Evolutionary conservation across 2,797 vertebrate genomes (phyloP), one percentile per base, ranked within the genome.

Genomic region (Psittacula echo): DNA sequence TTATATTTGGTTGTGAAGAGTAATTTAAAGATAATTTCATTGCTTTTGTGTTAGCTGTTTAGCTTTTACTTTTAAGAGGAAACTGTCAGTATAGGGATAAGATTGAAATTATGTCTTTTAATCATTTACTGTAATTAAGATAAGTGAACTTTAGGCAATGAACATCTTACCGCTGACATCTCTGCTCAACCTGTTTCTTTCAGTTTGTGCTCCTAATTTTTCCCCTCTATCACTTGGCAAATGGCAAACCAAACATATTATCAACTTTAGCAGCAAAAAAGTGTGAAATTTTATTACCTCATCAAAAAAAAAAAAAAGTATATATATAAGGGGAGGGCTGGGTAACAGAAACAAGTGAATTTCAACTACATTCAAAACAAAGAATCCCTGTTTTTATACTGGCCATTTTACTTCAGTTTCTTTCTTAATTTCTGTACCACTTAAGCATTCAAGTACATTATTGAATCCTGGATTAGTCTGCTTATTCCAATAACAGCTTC

Each of bases 401-500:
- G 17, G 8, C 6, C 12, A 9, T 77, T 93, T 80, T 66, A 27
- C 27, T 92, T 74, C 16, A 16, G n/a, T 50, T 80, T 90, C 41
- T 74, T 22, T 75, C 86, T 85, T 64, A 30, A 74, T 87, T 90
- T 93, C 34, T 76, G 29, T 71, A 58, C 29, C 13, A 15, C 75
- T 84, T 70, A 73, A 86, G 7, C 24, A 22, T 95, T 90, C 45
- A 89, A 42, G 83, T 60, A 93, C 3, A 3, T 62, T 90, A 44
- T 1, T 72, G 56, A 83, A 50, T 80, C 42, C 54, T 80, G 53
- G 53, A 71, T 90, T 90, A 68, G 65, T 65, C 61, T 90, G 45
- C 42, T 90, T 93, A 54, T 95, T 84, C 65, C 11, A 91, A 22
- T 41, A 94, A 83, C 74, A 94, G 22, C 60, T 89, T 92, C 81